phyloP scores from a whole-genome alignment of 2,888 invertebrate genomes.

The Agrochola lota region DNA sequence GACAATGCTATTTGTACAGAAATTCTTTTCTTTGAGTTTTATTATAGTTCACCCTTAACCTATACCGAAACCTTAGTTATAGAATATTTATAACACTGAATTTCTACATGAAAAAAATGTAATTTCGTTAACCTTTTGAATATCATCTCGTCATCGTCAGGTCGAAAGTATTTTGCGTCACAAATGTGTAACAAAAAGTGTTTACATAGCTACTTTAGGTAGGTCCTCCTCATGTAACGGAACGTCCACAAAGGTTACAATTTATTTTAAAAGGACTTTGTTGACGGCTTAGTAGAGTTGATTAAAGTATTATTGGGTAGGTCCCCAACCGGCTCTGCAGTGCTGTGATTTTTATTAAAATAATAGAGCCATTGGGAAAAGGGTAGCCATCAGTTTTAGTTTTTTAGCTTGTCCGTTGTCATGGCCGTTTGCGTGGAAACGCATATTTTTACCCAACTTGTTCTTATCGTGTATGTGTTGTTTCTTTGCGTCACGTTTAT shows the following conservation, averaged over 20 bases:
- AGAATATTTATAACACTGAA: background rate
- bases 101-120: background rate
- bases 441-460: no score
- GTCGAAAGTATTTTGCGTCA: constrained; percentile 15
- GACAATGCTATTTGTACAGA: background rate
- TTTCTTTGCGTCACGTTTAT: no score
- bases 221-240: constrained; percentile 6
- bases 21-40: background rate
- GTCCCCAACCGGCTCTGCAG: background rate
- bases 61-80: background rate
- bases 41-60: background rate
- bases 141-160: background rate
- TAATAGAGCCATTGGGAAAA: background rate
- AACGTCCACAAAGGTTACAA: constrained; percentile 22
- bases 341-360: constrained; percentile 33
- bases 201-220: constrained; percentile 30
- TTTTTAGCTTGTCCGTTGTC: background rate
- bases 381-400: no score
- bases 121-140: constrained; percentile 1
- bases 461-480: no score
- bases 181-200: constrained; percentile 10
- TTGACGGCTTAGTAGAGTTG: constrained; percentile 26
- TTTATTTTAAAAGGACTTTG: constrained; percentile 38
- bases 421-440: no score
- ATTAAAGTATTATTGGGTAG: constrained; percentile 24